Evolutionary conservation across 2,113 vertebrate genomes (phyloP), one percentile per base, ranked within the genome.

Genomic region (Cygnus atratus): DNA sequence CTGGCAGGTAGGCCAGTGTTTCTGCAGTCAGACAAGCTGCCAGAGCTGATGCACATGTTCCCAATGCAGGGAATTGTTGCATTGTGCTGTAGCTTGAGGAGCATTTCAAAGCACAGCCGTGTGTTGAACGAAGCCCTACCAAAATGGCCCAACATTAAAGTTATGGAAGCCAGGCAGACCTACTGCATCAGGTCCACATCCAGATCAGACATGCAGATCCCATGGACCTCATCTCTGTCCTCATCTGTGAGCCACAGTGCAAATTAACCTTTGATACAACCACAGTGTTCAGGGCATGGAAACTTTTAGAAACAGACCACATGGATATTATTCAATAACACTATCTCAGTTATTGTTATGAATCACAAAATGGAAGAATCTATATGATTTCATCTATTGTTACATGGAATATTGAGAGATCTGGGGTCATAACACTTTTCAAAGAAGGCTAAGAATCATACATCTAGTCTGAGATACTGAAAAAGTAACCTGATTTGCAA

Each of bases 241-340:
- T 65, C 26, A 29, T 8, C 39, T 41, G 24, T 59, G 73, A 50
- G 54, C 39, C 86, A 41, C 33, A 58, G 57, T 44, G 84, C 29
- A 43, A 25, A 55, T 62, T 13, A 3, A 0, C 24, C 12, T 78
- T n/a, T 78, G 44, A 37, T 19, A 62, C 26, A 55, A 25, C 24
- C 20, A 13, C 6, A 35, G 57, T 0, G 0, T 54, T 57, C 55
- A 10, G 41, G 41, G 5, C 25, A 17, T 9, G 1, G 50, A 10
- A 35, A 25, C 14, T 33, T 91, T 25, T 14, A 80, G 52, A 22
- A 65, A 13, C 35, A 66, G 10, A 39, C 10, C 39, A 39, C 39
- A 39, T 39, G 11, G 11, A 18, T 67, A 11, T 26, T 77, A 33
- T 9, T 11, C 21, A 73, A 14, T 8, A 43, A 41, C 25, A 77